Conservation (phyloP, 2,113 vertebrate genomes). For the Trematocara variabile region DNA sequence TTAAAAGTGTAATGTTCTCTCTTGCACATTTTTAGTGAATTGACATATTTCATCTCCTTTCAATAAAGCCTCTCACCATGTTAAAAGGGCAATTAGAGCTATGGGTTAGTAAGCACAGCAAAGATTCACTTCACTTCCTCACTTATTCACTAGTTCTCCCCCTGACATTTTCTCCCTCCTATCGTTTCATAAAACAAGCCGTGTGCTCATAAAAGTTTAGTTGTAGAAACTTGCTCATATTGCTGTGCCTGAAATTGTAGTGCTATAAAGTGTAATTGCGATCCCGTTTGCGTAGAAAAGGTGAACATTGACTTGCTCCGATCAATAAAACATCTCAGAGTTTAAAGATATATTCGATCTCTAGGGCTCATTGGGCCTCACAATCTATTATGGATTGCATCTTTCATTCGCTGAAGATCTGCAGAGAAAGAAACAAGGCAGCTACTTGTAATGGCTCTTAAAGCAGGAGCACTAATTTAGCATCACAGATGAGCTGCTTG, state of each 20-base stretch:
- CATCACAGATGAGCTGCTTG: not conserved
- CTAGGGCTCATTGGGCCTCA: slow-evolving; percentile 23
- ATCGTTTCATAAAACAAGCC: slow-evolving; percentile 27
- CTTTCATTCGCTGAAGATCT: slow-evolving; percentile 25
- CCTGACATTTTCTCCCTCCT: slow-evolving; percentile 4
- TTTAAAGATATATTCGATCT: slow-evolving; percentile 50
- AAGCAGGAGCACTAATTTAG: not conserved
- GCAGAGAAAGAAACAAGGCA: not conserved
- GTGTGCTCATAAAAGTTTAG: slow-evolving; percentile 39
- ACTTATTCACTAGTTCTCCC: not conserved
- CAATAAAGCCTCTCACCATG: slow-evolving; percentile 38
- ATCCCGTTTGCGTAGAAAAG: slow-evolving; percentile 44
- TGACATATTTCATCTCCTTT: slow-evolving; percentile 54
- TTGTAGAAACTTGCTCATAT: slow-evolving; percentile 22
- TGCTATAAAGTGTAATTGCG: slow-evolving; percentile 49
- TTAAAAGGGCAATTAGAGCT: slow-evolving; percentile 64
- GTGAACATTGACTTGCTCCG: slow-evolving; percentile 51
- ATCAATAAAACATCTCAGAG: slow-evolving; percentile 63
- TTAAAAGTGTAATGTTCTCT: slow-evolving; percentile 44
- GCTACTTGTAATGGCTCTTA: not conserved
- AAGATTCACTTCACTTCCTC: not conserved
- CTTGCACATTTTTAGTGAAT: slow-evolving; percentile 38
- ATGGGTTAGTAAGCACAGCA: slow-evolving; percentile 42
- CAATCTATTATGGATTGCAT: slow-evolving; percentile 46
- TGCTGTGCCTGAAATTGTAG: slow-evolving; percentile 16